phyloP scores from a whole-genome alignment of 2,113 vertebrate genomes.

The Gobio gobio region DNA sequence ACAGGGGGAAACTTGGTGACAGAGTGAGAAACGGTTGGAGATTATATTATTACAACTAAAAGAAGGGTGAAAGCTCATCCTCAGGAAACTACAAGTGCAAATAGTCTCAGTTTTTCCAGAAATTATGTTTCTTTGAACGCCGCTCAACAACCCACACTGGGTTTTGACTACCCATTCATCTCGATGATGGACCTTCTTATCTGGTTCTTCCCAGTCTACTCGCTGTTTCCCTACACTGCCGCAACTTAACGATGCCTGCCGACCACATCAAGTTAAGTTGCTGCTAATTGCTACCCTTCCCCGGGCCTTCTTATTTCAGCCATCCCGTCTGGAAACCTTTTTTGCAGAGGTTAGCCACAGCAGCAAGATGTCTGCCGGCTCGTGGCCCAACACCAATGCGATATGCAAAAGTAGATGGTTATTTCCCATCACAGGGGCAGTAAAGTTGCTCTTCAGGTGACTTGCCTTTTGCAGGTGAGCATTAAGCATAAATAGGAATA shows the following conservation, averaged over 20 bases:
- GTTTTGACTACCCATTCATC: slow-evolving; percentile 70
- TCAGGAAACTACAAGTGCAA: slow-evolving; percentile 12
- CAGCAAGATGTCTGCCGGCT: slow-evolving; percentile 57
- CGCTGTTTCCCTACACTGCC: slow-evolving; percentile 67
- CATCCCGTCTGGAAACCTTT: slow-evolving; percentile 48
- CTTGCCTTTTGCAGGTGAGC: slow-evolving; percentile 24
- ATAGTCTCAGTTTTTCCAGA: slow-evolving; percentile 8
- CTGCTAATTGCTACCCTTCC: slow-evolving; percentile 52
- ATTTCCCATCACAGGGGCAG: slow-evolving; percentile 36
- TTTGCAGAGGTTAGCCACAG: slow-evolving; percentile 63
- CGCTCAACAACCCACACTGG: slow-evolving; percentile 25
- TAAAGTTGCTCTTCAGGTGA: slow-evolving; percentile 61
- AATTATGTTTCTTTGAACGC: slow-evolving; percentile 33
- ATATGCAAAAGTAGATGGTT: slow-evolving; percentile 56
- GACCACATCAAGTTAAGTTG: slow-evolving; percentile 70
- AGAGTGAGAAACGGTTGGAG: slow-evolving; percentile 28
- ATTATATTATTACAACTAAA: slow-evolving; percentile 55
- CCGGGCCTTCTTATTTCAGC: slow-evolving; percentile 48
- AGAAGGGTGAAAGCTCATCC: background rate
- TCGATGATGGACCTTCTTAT: slow-evolving; percentile 71
- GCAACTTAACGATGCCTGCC: slow-evolving; percentile 64
- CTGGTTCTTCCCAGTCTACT: slow-evolving; percentile 66
- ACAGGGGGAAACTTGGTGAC: slow-evolving; percentile 45
- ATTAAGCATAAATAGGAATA: slow-evolving; percentile 1
- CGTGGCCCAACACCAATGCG: slow-evolving; percentile 22